These are phyloP conservation scores for Amniataba percoides DNA, from an alignment of 2,797 vertebrate genomes.

Conservation along the genomic window DNA sequence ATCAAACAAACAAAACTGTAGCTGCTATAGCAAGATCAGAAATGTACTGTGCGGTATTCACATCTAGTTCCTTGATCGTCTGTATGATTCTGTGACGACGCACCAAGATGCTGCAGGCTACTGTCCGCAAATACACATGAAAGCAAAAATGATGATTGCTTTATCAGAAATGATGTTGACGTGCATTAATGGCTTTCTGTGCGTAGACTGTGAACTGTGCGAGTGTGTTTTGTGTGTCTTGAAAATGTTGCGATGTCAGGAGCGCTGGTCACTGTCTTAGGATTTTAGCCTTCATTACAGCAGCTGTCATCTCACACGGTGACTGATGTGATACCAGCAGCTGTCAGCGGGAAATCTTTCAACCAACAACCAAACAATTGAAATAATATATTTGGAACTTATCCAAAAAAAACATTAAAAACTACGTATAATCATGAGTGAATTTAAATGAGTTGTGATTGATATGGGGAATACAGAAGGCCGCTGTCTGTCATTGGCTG, in stretches of 20 bases:
- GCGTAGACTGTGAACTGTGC: not conserved
- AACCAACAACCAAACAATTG: not conserved
- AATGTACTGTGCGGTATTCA: not conserved
- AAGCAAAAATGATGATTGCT: not conserved
- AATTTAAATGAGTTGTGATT: not conserved
- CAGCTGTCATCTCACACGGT: not conserved
- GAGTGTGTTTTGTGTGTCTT: not conserved
- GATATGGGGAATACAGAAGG: not conserved
- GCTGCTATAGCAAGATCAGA: conserved; percentile 9
- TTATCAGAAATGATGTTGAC: conserved; percentile 9
- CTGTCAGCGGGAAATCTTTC: conserved; percentile 25
- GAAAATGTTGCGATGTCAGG: not conserved
- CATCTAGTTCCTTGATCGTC: not conserved
- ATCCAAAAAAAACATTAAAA: not conserved
- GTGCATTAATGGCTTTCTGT: not conserved
- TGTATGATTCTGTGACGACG: not conserved
- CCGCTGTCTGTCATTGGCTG: not conserved
- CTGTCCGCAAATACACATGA: not conserved
- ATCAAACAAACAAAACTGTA: conserved; percentile 8
- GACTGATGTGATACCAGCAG: not conserved
- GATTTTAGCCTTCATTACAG: not conserved
- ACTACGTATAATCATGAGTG: not conserved
- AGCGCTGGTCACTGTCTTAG: not conserved
- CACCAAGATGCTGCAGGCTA: not conserved
- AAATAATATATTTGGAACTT: not conserved